A percentile compares a stretch with the other conserved stretches of the same genome.
phyloP scores from a whole-genome alignment of 2,797 vertebrate species.

The Falco cherrug region DNA sequence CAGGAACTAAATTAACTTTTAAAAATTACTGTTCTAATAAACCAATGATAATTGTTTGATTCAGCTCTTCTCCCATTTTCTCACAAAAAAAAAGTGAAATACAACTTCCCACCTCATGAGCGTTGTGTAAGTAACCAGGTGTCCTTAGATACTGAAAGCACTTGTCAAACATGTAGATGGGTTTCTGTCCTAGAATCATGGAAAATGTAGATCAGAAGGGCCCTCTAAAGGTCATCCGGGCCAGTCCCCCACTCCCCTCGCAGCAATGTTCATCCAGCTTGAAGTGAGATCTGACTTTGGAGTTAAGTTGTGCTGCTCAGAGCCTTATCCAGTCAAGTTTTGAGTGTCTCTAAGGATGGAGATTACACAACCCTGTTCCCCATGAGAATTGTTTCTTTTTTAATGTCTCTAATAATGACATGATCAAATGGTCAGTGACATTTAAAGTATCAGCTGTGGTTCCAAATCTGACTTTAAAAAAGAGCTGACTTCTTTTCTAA shows the following conservation, averaged over 20 bases:
- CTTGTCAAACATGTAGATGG: background rate
- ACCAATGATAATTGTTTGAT: background rate
- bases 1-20: background rate
- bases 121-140: background rate
- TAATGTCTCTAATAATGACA: background rate
- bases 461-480: background rate
- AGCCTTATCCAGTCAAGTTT: background rate
- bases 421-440: background rate
- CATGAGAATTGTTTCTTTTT: background rate
- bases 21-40: background rate
- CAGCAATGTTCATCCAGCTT: background rate
- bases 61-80: background rate
- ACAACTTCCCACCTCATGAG: rapidly evolving
- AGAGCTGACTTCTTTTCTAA: background rate
- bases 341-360: background rate
- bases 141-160: background rate
- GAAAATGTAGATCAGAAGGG: background rate
- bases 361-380: background rate
- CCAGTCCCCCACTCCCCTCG: background rate
- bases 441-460: background rate
- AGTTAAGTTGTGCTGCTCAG: background rate
- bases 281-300: background rate
- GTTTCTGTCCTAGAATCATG: background rate
- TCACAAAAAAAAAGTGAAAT: background rate
- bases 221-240: background rate